Conservation (phyloP, 2,797 vertebrate species). For the Falco concolor region DNA sequence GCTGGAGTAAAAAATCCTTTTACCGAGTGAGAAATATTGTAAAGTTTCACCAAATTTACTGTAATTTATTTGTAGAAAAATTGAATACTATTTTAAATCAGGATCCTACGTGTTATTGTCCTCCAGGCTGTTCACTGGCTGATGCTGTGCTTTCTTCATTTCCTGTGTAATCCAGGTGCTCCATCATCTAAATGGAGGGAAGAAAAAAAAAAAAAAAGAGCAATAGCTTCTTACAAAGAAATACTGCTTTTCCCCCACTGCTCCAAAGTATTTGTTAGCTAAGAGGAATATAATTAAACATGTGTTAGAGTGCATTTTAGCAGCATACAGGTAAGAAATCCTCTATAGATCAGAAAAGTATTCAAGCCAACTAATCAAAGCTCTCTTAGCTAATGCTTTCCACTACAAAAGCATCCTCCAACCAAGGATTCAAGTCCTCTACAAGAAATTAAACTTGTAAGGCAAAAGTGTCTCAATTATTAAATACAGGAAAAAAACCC, state of each 20-base stretch:
- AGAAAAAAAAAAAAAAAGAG: not conserved
- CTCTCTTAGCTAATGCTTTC: not conserved
- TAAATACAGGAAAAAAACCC: not conserved
- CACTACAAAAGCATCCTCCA: not conserved
- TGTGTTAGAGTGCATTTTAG: not conserved
- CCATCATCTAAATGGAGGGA: conserved; percentile 72
- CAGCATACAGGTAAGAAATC: not conserved
- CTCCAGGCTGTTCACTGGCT: conserved; percentile 55
- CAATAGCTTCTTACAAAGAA: not conserved
- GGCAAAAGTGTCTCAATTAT: not conserved
- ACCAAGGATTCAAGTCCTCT: not conserved
- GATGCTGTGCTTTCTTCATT: conserved; percentile 71
- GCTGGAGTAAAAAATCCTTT: conserved; percentile 56
- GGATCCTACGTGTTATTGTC: conserved; percentile 36
- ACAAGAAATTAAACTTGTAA: not conserved
- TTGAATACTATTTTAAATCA: conserved; percentile 8
- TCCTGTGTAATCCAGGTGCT: conserved; percentile 69
- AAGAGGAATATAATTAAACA: conserved; percentile 15
- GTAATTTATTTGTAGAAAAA: conserved; percentile 52
- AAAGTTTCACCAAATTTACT: conserved; percentile 57
- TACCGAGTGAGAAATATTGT: conserved; percentile 49
- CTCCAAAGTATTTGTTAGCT: conserved; percentile 17
- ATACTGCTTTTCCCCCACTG: not conserved
- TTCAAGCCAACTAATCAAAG: not conserved
- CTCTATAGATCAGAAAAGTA: not conserved